phyloP scores from a whole-genome alignment of 2,888 invertebrate genomes.

The Lymantria dispar region DNA sequence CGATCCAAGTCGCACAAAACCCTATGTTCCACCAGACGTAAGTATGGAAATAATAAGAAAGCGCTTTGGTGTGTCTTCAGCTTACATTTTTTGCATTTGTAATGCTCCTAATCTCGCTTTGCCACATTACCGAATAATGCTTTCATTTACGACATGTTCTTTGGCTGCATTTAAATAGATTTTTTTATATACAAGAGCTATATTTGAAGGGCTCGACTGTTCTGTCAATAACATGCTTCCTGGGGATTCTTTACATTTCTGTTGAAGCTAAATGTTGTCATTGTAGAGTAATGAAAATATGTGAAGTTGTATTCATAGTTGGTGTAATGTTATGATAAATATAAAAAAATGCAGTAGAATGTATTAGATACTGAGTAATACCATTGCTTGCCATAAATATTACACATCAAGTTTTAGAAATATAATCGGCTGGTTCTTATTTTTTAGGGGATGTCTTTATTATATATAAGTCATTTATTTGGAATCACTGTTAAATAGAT shows the following conservation, averaged over 20 bases:
- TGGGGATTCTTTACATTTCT: constrained; percentile 15
- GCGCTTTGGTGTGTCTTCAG: neutral
- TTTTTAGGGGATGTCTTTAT: too few species aligned
- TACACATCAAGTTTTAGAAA: too few species aligned
- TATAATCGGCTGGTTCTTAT: too few species aligned
- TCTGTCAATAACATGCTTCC: constrained; percentile 5
- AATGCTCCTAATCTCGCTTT: neutral
- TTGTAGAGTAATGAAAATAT: neutral
- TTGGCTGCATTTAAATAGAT: neutral
- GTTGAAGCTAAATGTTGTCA: constrained; percentile 24
- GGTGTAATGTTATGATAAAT: too few species aligned
- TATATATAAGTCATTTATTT: too few species aligned
- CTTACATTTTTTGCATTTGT: neutral
- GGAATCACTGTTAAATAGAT: too few species aligned
- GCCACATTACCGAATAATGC: neutral
- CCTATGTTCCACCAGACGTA: constrained; percentile 76
- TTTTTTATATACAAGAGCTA: neutral
- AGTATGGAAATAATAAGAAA: constrained; percentile 6
- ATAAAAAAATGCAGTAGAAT: too few species aligned
- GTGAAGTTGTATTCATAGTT: too few species aligned
- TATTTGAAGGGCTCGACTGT: neutral
- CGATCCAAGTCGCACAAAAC: constrained; percentile 94
- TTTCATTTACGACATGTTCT: neutral
- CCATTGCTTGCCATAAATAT: too few species aligned
- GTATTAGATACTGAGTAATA: too few species aligned